Percentiles rank a stretch among this genome's conserved stretches.
phyloP scores from a whole-genome alignment of 2,797 vertebrate genomes.

The Lepilemur ruficaudatus region DNA sequence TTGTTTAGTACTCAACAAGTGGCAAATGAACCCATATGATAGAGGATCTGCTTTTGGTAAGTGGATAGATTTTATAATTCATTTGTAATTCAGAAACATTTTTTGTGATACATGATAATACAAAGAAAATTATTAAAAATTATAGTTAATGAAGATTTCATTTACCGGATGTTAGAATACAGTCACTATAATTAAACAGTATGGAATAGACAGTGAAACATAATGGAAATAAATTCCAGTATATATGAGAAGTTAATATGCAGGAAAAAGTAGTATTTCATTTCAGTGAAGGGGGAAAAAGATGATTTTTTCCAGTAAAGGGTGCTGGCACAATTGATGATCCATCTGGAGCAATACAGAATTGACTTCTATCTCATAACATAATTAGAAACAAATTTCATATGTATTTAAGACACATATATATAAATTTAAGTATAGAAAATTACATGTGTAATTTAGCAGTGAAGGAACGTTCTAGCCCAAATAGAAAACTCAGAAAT shows the following conservation, averaged over 20 bases:
- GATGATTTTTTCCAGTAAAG: neutral
- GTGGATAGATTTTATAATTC: slow-evolving; percentile 71
- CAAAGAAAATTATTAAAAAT: neutral
- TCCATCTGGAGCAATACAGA: slow-evolving; percentile 11
- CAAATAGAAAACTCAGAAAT: slow-evolving; percentile 7
- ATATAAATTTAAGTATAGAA: neutral
- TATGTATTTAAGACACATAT: neutral
- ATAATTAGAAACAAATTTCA: neutral
- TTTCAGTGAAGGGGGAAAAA: neutral
- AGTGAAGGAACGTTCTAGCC: neutral
- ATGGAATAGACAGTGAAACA: neutral
- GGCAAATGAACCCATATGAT: slow-evolving; percentile 99
- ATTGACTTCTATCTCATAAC: neutral
- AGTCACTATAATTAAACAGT: neutral
- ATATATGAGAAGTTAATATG: neutral
- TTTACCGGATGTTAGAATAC: neutral
- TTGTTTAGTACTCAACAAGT: slow-evolving; percentile 94
- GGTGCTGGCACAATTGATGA: neutral
- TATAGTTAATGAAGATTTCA: neutral
- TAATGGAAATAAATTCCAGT: neutral
- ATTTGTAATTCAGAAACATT: neutral
- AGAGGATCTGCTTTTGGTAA: slow-evolving; percentile 97
- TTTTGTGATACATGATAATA: neutral
- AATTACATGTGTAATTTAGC: neutral
- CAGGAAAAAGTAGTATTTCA: neutral